Base-by-base conservation (phyloP, 2,113 vertebrate genomes). In the Indicator indicator region DNA sequence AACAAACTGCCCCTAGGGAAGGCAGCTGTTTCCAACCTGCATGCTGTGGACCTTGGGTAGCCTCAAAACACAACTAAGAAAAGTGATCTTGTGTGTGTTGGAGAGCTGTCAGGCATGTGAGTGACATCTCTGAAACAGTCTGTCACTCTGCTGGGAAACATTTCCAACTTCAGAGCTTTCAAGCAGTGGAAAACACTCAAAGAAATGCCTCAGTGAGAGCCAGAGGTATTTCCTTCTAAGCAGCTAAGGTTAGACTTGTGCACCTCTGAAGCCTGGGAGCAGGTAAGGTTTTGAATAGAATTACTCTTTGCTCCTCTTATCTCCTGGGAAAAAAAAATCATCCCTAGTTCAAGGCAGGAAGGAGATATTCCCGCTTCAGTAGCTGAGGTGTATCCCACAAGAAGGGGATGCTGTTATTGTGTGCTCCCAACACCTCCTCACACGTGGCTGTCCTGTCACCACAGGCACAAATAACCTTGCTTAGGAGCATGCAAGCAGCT, bases 101-200 rank as follows among this genome's bases (percentile, higher is more conserved):
- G 65, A 12, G 10, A 33, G 12, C 5, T 54, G 80, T 62, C 32
- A 12, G 9, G 12, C 3, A 3, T 12, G 0, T 3, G 3, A 36
- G 23, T n/a, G n/a, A 26, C 19, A 19, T 5, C 40, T 83, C 36
- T 83, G 76, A 54, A 80, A 33, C 20, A 16, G 11, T 59, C 40
- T 73, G 23, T 44, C 46, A 9, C 5, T 23, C 33, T 56, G 19
- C 12, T 85, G 68, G 55, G 88, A 86, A 88, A 20, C 10, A 36
- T 3, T 10, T 44, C 4, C n/a, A 71, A 46, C 16, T n/a, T 77
- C 64, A 38, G 65, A 50, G 48, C 55, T 75, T 13, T 16, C 72
- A 73, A 83, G 44, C 36, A 26, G 5, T 32, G 38, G 60, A 26
- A 48, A 79, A 65, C 17, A 26, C 32, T 14, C 27, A 0, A 11